Evolutionary conservation across 2,797 vertebrate genomes (phyloP), one percentile per base, ranked within the genome.

Genomic region (Fistularia tabacaria): DNA sequence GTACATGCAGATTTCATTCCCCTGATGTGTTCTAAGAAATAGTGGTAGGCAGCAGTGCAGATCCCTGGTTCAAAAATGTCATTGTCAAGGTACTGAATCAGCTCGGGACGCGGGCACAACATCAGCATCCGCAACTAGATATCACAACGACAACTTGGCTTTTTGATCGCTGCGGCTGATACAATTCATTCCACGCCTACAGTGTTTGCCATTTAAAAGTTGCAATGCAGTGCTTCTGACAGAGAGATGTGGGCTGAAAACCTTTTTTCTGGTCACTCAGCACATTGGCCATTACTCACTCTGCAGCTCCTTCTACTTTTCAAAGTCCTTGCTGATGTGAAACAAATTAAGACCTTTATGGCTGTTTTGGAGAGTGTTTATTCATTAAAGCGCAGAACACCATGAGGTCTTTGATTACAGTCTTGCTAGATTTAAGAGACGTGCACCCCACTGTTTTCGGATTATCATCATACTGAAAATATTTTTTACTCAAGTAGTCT

Each of bases 241-340:
- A 79, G 60, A 74, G 67, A 82, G 71, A 64, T 76, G 75, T 80
- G 75, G 77, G 79, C 75, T 77, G 61, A 65, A 57, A 66, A 52
- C 52, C 59, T 50, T 80, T n/a, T 84, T 88, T 82, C 59, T 79
- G 76, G 81, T 73, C 76, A 73, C 79, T 85, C 82, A 86, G 80
- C 86, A 84, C 70, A 85, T 86, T 71, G 65, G 60, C 62, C 59
- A 25, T 84, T 82, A 62, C 70, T 81, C 73, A 76, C 80, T 65
- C 77, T 73, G 81, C 74, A 76, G 78, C 79, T 73, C 51, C 77
- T 79, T 79, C 60, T 66, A 69, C 62, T 71, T 71, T 73, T 66
- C 39, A 47, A 38, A 66, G 73, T 72, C 73, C 38, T 81, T 68
- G 61, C 77, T 72, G 77, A 78, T 74, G 66, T 73, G 66, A 81